Conservation (phyloP, 2,797 vertebrate species). For the Menidia menidia region DNA sequence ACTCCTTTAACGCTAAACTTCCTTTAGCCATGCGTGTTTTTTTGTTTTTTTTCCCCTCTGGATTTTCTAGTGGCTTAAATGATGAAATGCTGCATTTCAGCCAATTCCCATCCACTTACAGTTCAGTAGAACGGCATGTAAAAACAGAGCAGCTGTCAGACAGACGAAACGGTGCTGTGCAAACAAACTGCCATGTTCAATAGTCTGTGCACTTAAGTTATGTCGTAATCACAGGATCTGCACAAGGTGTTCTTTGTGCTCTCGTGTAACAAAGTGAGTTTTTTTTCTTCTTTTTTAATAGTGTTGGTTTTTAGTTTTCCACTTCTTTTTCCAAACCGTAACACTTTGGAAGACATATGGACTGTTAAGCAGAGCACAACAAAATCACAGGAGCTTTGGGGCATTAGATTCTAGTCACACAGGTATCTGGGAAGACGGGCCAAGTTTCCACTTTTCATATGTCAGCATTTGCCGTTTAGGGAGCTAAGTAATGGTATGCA, state of each 20-base stretch:
- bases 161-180: not conserved
- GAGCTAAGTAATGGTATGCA: not conserved
- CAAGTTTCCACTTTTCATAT: not conserved
- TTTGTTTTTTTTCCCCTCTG: slow-evolving; percentile 21
- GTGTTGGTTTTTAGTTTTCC: too few species aligned
- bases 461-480: not conserved
- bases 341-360: not conserved
- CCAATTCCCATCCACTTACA: slow-evolving; percentile 17
- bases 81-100: slow-evolving; percentile 26
- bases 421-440: not conserved
- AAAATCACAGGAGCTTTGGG: not conserved
- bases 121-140: slow-evolving; percentile 1
- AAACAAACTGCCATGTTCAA: not conserved
- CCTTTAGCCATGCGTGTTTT: slow-evolving; percentile 16
- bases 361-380: not conserved
- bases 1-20: slow-evolving; percentile 33
- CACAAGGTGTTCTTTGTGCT: not conserved
- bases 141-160: slow-evolving; percentile 18
- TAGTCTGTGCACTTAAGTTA: not conserved
- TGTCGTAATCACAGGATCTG: not conserved
- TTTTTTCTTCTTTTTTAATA: too few species aligned
- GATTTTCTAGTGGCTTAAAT: slow-evolving; percentile 33
- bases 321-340: too few species aligned
- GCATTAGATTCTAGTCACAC: slow-evolving; percentile 13
- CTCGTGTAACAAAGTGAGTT: not conserved